Conservation (phyloP, 2,888 invertebrate species). For the Hedychridium roseum region DNA sequence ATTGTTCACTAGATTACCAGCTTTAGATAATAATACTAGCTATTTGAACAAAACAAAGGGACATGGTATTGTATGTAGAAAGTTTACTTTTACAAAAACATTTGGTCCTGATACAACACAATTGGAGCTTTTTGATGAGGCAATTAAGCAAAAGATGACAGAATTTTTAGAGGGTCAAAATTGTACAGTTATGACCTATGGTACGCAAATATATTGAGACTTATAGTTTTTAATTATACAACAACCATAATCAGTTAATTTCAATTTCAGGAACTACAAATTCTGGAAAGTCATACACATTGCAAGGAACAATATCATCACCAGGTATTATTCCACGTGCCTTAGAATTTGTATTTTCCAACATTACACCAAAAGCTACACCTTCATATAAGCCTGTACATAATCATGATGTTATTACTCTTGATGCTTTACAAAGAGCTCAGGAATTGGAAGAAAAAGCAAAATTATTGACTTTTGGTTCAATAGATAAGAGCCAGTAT, state of each 20-base stretch:
- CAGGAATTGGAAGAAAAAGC: slow-evolving; percentile 50
- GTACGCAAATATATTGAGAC: slow-evolving; percentile 39
- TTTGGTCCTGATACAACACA: slow-evolving; percentile 57
- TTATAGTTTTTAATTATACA: not conserved
- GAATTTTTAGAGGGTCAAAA: slow-evolving; percentile 69
- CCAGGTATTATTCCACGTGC: slow-evolving; percentile 76
- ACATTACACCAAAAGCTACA: slow-evolving; percentile 41
- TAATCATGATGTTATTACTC: slow-evolving; percentile 43
- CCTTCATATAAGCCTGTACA: slow-evolving; percentile 53
- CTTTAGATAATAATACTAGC: slow-evolving; percentile 44
- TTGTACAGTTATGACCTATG: slow-evolving; percentile 86
- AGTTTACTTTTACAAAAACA: slow-evolving; percentile 56
- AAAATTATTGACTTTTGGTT: slow-evolving; percentile 49
- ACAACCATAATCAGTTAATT: not conserved
- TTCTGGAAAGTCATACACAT: slow-evolving; percentile 88
- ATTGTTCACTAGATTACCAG: slow-evolving; percentile 64
- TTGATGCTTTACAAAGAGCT: slow-evolving; percentile 41
- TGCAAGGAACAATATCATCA: slow-evolving; percentile 73
- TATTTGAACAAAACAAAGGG: slow-evolving; percentile 41
- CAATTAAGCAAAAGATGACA: slow-evolving; percentile 50
- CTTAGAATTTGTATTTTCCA: slow-evolving; percentile 69
- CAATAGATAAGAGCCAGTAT: slow-evolving; percentile 49
- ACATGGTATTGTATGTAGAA: slow-evolving; percentile 44
- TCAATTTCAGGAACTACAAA: slow-evolving; percentile 82
- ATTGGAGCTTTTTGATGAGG: slow-evolving; percentile 62